Base-by-base conservation (phyloP, 1,140 invertebrate genomes). In the Yoshiicerus persimilis region DNA sequence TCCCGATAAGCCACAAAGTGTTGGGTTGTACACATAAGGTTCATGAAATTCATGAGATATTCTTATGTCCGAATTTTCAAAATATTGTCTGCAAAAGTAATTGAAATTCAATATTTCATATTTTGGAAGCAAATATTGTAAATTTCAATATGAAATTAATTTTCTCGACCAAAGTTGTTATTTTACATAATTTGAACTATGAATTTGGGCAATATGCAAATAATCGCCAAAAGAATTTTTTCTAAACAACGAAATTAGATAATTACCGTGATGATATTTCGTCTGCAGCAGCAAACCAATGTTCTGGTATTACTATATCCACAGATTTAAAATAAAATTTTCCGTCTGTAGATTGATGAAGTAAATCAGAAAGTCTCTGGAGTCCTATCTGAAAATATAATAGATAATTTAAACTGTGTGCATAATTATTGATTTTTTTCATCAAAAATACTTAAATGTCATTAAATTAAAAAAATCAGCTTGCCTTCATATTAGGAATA, bases 11-110 rank as follows among this genome's bases (percentile, higher is more conserved):
- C 87, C 88, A 87, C 90, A 90, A 62, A 30, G 4, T 66, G 87
- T 86, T 11, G 90, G 88, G 77, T 91, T 90, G 9, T 89, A 86
- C 0, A 84, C 90, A 64, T 84, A 30, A 0, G 89, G 88, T 39
- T 86, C 64, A 13, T 75, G 11, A 11, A 77, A 77, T 27, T 86
- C 56, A 25, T 70, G 27, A 20, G 88, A 88, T 30, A 89, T 34
- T n/a, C 87, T 70, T 39, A 91, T 75, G 25, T 90, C 89, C 10
- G 89, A 13, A 8, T 36, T 80, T 80, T 80, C 75, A n/a, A 80
- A 80, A 23, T 32, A 36, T 34, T 80, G 10, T 2, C 75, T 80
- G 64, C 2, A 16, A 70, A 64, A 64, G 2, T n/a, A n/a, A n/a
- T n/a, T n/a, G n/a, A n/a, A n/a, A n/a, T n/a, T n/a, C 13, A 41